Evolutionary conservation across 2,888 invertebrate species (phyloP), one percentile per base, ranked within the genome.

Genomic region (Rhynchonema sp.): DNA sequence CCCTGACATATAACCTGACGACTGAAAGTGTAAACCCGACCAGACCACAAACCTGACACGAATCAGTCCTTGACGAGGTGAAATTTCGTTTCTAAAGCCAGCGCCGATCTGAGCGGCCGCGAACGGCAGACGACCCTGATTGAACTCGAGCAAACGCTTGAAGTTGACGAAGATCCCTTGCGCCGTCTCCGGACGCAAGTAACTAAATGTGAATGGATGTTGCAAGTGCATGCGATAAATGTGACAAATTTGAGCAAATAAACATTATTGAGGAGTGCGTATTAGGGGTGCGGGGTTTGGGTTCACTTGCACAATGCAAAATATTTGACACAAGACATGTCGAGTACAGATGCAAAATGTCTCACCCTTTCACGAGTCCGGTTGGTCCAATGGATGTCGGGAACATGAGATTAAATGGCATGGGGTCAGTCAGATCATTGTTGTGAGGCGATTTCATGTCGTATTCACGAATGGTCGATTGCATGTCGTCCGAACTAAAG

Each of bases 81-180:
- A 98, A 69, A 99, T 99, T 80, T 99, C 98, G 78, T 99, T 99
- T 66, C 98, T 82, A 74, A 98, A 99, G 0, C 98, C 86, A 73
- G 88, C 88, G 64, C 98, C 98, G 70, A 99, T 94, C 79, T 99
- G 98, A 20, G 96, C 96, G 59, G 91, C 94, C 64, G 96, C 96
- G 78, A 98, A 99, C 29, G 98, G 98, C 46, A 96, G 75, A 64
- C 82, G 83, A 9, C 92, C 94, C 72, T 91, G 90, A 75, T 98
- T 98, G 74, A 98, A 98, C 75, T 94, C 94, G 59, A 98, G 75
- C 29, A 99, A 79, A 22, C 98, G 81, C 75, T 98, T 98, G 74
- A 99, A 99, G 76, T 99, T 99, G 0, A 99, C 96, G 77, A 99
- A 99, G 66, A 99, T 99, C 29, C 98, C 98, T 75, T 99, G 98